Evolutionary conservation across 2,888 invertebrate genomes (phyloP).

Genomic region (Zygogramma bicolorata): DNA sequence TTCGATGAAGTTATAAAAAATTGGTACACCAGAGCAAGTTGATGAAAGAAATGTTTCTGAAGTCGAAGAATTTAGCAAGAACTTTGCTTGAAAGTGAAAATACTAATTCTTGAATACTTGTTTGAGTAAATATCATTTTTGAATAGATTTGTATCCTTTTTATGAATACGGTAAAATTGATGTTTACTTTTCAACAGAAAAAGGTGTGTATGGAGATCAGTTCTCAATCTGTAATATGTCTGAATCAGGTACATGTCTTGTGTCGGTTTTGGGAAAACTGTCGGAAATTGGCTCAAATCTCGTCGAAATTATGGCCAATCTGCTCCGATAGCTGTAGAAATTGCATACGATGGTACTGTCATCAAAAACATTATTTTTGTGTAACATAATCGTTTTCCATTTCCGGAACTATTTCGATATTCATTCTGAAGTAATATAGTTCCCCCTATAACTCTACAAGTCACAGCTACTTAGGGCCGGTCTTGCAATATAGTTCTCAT

Average conservation of each 20-base stretch:
- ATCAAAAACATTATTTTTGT: neutral
- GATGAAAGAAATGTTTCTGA: constrained; percentile 5
- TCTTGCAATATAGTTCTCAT: too few species aligned
- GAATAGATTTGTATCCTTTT: neutral
- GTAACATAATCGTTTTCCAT: too few species aligned
- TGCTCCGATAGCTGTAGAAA: neutral
- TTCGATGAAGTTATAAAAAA: constrained; percentile 12
- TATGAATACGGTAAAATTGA: neutral
- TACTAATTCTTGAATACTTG: neutral
- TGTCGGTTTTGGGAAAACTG: neutral
- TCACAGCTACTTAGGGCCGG: too few species aligned
- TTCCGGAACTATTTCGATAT: too few species aligned
- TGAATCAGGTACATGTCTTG: constrained; percentile 5
- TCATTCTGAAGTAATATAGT: too few species aligned
- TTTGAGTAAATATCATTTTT: neutral
- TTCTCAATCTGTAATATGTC: neutral
- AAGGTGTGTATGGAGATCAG: neutral
- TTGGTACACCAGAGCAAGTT: neutral
- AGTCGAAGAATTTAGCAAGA: neutral
- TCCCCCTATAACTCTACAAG: too few species aligned
- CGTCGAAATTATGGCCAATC: neutral
- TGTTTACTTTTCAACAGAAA: neutral
- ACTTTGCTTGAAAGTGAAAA: neutral
- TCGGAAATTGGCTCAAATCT: neutral
- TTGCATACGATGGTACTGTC: neutral